Evolutionary conservation across 1,140 invertebrate species (phyloP).

Genomic region (Dendroctonus ponderosae): DNA sequence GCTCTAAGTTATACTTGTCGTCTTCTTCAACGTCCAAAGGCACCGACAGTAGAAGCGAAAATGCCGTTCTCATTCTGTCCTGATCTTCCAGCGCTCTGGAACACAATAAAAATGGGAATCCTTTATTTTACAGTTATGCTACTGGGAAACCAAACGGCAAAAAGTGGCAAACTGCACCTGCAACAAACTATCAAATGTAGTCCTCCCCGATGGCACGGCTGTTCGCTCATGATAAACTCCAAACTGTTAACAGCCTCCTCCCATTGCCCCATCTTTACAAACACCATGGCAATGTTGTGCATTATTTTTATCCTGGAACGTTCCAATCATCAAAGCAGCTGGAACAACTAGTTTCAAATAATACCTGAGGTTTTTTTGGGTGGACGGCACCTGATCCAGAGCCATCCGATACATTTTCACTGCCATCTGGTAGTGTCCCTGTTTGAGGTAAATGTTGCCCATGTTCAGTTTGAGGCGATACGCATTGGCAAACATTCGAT

Average conservation of each 20-base stretch:
- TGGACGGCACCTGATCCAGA: constrained; percentile 58
- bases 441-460: constrained; percentile 96
- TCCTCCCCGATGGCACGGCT: constrained; percentile 77
- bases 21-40: constrained; percentile 82
- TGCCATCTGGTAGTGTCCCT: constrained; percentile 92
- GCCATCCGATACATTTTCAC: constrained; percentile 76
- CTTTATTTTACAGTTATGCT: not conserved
- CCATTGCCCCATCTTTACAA: constrained; percentile 94
- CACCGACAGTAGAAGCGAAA: constrained; percentile 86
- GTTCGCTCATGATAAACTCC: constrained; percentile 97
- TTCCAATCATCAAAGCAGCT: not conserved
- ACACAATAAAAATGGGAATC: constrained; percentile 4
- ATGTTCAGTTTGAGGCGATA: constrained; percentile 95
- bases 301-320: constrained; percentile 88
- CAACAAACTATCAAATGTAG: constrained; percentile 92
- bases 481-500: constrained; percentile 82
- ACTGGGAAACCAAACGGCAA: not conserved
- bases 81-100: constrained; percentile 81
- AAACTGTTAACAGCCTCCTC: constrained; percentile 94
- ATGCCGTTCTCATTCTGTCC: constrained; percentile 92
- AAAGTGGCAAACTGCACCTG: constrained; percentile 47
- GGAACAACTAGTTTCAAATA: not conserved
- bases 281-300: constrained; percentile 96
- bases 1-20: constrained; percentile 64
- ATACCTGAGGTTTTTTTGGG: constrained; percentile 87